A percentile compares a stretch with the other conserved stretches of the same genome.
These are phyloP conservation scores for Synanthedon myopaeformis DNA, from an alignment of 2,888 invertebrate species.

Conservation along the genomic window DNA sequence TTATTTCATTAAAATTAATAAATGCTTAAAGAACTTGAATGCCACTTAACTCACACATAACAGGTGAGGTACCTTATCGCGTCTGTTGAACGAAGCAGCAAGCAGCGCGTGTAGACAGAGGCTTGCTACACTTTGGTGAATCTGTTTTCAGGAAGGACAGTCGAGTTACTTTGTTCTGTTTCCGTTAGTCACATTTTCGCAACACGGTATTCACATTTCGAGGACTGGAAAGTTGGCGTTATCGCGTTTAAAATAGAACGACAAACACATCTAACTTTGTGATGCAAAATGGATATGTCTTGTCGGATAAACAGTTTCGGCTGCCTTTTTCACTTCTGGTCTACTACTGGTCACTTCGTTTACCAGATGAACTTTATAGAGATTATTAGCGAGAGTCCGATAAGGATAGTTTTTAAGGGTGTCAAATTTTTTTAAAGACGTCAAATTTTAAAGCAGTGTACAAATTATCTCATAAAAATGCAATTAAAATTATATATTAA, in stretches of 20 bases:
- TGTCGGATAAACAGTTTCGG: conserved; percentile 27
- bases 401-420: too few species aligned
- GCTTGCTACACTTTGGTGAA: conserved; percentile 14
- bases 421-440: too few species aligned
- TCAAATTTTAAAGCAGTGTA: too few species aligned
- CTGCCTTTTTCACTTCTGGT: conserved; percentile 25
- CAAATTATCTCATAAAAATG: too few species aligned
- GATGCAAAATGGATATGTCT: conserved; percentile 61
- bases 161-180: conserved; percentile 62
- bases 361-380: too few species aligned
- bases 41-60: too few species aligned
- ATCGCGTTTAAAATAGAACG: conserved; percentile 69
- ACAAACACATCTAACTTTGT: conserved; percentile 66
- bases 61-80: not conserved
- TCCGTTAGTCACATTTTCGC: conserved; percentile 70
- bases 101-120: conserved; percentile 7
- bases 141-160: conserved; percentile 47
- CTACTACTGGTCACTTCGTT: not conserved
- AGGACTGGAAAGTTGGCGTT: conserved; percentile 67
- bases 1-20: too few species aligned
- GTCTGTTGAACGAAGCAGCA: not conserved
- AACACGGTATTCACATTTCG: conserved; percentile 71
- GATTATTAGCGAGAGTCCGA: too few species aligned
- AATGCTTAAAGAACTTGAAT: too few species aligned
- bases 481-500: too few species aligned